Percentiles rank a stretch among this genome's conserved stretches.
Conservation (phyloP, 2,797 vertebrate genomes). For the Echeneis naucrates region DNA sequence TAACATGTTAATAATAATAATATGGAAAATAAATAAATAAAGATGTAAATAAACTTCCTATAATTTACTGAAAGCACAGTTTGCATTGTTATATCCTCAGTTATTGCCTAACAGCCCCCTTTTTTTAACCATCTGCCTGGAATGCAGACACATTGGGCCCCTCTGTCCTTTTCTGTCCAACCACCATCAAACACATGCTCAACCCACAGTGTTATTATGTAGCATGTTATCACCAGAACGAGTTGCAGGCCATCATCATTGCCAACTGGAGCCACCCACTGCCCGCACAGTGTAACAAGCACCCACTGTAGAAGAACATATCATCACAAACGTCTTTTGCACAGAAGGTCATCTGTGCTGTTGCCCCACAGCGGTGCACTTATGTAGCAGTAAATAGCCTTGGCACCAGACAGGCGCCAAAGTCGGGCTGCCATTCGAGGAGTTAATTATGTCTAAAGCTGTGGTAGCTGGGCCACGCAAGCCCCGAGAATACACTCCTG, state of each 20-base stretch:
- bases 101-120: no score
- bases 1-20: no score
- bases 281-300: constrained; percentile 27
- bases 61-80: no score
- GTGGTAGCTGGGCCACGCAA: constrained; percentile 67
- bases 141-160: not conserved
- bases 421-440: constrained; percentile 69
- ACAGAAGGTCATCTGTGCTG: constrained; percentile 79
- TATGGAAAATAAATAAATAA: no score
- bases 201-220: not conserved
- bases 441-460: constrained; percentile 87
- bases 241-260: not conserved
- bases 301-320: constrained; percentile 33
- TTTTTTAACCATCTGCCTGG: no score
- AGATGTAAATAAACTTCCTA: no score
- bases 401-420: constrained; percentile 80
- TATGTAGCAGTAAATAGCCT: constrained; percentile 84
- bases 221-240: not conserved
- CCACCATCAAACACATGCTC: not conserved
- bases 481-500: constrained; percentile 79
- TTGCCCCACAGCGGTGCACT: constrained; percentile 75
- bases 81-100: not conserved
- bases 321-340: constrained; percentile 67
- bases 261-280: constrained; percentile 6
- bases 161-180: not conserved